These are phyloP conservation scores for Cricetomys ansorgei DNA, from an alignment of 2,113 vertebrate species.

Conservation along the genomic window DNA sequence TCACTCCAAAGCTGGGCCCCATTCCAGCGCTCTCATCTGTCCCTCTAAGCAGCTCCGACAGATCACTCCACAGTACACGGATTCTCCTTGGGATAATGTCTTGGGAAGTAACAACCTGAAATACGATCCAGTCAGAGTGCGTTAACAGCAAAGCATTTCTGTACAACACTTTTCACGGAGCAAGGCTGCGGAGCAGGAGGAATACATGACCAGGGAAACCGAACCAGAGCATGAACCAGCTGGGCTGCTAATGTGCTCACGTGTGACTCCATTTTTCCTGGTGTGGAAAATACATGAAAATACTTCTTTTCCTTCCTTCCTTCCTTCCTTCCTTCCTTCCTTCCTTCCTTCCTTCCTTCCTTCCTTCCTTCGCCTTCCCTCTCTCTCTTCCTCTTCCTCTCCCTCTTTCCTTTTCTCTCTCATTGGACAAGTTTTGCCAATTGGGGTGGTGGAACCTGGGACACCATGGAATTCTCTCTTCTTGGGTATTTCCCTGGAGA, in stretches of 20 bases:
- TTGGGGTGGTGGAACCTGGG: background rate
- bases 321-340: too few relatives aligned
- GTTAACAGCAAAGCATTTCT: slow-evolving; percentile 65
- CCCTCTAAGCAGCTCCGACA: slow-evolving; percentile 75
- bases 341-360: slow-evolving; percentile 32
- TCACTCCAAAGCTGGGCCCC: slow-evolving; percentile 66
- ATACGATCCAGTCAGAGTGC: slow-evolving; percentile 66
- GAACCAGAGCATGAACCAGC: background rate
- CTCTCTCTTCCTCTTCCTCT: slow-evolving; percentile 7
- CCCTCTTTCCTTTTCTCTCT: background rate
- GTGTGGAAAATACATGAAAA: slow-evolving; percentile 36
- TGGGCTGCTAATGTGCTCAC: background rate
- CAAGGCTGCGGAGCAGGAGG: slow-evolving; percentile 62
- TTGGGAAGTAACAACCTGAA: slow-evolving; percentile 69
- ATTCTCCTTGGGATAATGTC: slow-evolving; percentile 77
- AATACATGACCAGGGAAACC: slow-evolving; percentile 48
- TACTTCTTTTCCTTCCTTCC: slow-evolving; percentile 42
- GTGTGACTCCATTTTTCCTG: slow-evolving; percentile 44
- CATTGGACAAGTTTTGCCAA: background rate
- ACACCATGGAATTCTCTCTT: background rate
- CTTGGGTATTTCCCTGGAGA: background rate
- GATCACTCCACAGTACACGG: slow-evolving; percentile 68
- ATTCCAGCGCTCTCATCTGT: slow-evolving; percentile 73
- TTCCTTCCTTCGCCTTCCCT: slow-evolving; percentile 4
- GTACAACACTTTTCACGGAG: slow-evolving; percentile 60